These are phyloP conservation scores for Lonchura striata DNA, from an alignment of 2,113 vertebrate genomes.

Conservation along the genomic window DNA sequence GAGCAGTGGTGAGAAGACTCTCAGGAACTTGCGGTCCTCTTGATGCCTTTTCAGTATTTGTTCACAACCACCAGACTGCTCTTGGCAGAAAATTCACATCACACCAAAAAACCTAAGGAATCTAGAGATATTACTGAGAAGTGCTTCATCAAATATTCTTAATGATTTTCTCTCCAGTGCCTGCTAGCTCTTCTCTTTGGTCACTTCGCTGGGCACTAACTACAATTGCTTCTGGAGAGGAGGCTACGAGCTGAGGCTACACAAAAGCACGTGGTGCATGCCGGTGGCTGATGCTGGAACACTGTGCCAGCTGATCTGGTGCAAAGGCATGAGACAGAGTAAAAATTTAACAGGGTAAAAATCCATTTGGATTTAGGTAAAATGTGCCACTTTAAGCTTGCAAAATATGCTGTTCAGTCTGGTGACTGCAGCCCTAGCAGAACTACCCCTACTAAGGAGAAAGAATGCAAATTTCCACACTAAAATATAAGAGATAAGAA, in stretches of 20 bases:
- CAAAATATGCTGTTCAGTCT: no score
- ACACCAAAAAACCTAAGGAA: background rate
- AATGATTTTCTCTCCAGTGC: background rate
- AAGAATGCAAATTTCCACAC: no score
- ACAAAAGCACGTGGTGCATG: accelerated
- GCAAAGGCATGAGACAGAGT: no score
- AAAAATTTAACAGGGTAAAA: no score
- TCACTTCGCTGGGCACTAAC: background rate
- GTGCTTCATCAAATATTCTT: background rate
- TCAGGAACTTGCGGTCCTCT: background rate
- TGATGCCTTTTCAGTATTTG: background rate
- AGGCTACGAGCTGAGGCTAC: background rate
- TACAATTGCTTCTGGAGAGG: background rate
- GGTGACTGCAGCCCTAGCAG: no score
- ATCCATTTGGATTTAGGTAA: no score
- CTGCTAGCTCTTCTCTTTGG: background rate
- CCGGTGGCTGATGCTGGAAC: accelerated
- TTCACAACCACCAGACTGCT: background rate
- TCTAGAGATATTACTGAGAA: background rate
- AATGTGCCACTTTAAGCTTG: no score
- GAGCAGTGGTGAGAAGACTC: background rate
- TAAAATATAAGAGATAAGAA: no score
- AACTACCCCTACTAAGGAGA: no score
- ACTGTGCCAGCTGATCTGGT: background rate
- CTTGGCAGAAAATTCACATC: background rate